Evolutionary conservation across 2,113 vertebrate genomes (phyloP), one percentile per base, ranked within the genome.

Genomic region (Saccopteryx bilineata): DNA sequence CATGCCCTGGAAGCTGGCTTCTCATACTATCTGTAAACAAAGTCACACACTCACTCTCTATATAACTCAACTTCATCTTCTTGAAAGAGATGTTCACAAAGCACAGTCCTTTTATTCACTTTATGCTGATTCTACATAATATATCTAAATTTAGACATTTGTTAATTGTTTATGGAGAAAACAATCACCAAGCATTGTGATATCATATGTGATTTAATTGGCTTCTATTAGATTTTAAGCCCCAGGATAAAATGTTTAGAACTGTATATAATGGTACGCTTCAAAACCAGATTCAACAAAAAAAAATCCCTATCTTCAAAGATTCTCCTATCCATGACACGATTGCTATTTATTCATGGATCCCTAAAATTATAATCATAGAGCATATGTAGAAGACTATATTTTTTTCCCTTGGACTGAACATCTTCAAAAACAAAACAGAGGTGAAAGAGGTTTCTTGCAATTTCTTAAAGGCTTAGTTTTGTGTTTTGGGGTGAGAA

Each of bases 381-480:
- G 88, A 86, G 5, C 39, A 94, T 23, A 93, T n/a, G 86, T 69
- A 86, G 85, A 56, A 94, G 63, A 86, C 68, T 89, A 68, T 86
- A 81, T 90, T 92, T 48, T 52, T 92, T 92, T 83, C n/a, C 39
- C 39, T 86, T 91, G 26, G 23, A 48, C 52, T 93, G 52, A 87
- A 90, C 6, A 69, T 93, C 68, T 95, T 94, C 87, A 75, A 90
- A 96, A 50, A 89, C 56, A n/a, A 93, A 72, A 39, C 46, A 79
- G 48, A 91, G 69, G 65, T 74, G 46, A 88, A 93, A 71, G 52
- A 93, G 94, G 28, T 54, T 88, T 96, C 39, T 95, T 93, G 61
- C 60, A 93, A 90, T 87, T 97, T 94, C 80, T 79, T 96, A 89
- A 83, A 97, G 86, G n/a, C 86, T 96, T 94, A 86, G 69, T 89